Evolutionary conservation across 2,113 vertebrate genomes (phyloP).

Genomic region (Amblyopsis rosae): DNA sequence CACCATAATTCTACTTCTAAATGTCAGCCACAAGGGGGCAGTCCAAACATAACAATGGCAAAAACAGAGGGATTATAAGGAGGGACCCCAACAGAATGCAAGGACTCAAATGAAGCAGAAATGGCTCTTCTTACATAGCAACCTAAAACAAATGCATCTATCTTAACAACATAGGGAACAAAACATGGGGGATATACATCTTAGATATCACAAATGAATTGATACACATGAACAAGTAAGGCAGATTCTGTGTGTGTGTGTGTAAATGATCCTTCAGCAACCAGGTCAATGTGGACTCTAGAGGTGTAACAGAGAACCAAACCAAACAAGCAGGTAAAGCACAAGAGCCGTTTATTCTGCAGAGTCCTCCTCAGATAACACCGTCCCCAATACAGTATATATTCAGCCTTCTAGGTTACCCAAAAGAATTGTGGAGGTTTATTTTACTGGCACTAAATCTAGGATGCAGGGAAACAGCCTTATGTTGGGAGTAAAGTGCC

Average conservation of each 20-base stretch:
- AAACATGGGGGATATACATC: too few relatives aligned
- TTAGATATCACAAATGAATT: not conserved
- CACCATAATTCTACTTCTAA: not conserved
- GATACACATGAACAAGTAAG: not conserved
- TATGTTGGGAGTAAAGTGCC: not conserved
- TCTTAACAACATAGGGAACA: too few relatives aligned
- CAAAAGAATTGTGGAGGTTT: not conserved
- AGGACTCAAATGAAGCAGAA: too few relatives aligned
- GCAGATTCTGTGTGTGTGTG: not conserved
- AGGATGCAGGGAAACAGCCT: not conserved
- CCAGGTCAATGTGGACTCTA: constrained; percentile 26
- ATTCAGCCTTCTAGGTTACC: constrained; percentile 37
- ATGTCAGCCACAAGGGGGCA: not conserved
- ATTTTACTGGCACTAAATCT: not conserved
- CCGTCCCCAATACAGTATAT: constrained; percentile 47
- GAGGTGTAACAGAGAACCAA: constrained; percentile 44
- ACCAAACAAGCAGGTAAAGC: constrained; percentile 44
- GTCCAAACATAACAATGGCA: too few relatives aligned
- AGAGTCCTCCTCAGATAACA: constrained; percentile 34
- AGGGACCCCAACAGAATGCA: too few relatives aligned
- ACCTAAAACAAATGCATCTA: too few relatives aligned
- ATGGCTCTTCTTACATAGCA: too few relatives aligned
- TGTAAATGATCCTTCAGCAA: constrained; percentile 26
- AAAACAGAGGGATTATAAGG: too few relatives aligned
- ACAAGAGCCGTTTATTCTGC: constrained; percentile 32